Percentiles rank a stretch among this genome's conserved stretches.
Evolutionary conservation across 1,140 invertebrate genomes (phyloP).

Genomic region (Psix sp.): DNA sequence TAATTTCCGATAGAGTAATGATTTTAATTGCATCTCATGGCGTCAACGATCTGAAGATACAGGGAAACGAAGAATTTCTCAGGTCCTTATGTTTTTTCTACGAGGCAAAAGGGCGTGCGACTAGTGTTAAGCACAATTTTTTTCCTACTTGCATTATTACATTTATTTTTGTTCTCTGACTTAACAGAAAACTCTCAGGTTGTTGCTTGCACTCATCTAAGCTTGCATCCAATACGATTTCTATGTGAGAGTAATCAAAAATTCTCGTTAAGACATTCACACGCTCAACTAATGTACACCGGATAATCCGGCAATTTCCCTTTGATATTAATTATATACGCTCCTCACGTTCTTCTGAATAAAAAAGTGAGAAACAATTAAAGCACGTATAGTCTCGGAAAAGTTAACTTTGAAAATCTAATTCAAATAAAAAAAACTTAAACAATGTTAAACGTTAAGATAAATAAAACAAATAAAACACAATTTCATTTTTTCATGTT

Average conservation of each 20-base stretch:
- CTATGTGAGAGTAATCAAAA: conserved; percentile 13
- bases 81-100: conserved; percentile 21
- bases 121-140: conserved; percentile 37
- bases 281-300: conserved; percentile 8
- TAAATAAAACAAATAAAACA: no score
- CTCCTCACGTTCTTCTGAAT: conserved; percentile 1
- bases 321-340: conserved; percentile 25
- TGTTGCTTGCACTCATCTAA: conserved; percentile 21
- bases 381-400: neutral
- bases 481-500: no score
- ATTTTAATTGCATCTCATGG: conserved; percentile 48
- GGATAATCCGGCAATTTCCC: conserved; percentile 2
- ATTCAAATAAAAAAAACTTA: no score
- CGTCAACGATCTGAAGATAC: conserved; percentile 29
- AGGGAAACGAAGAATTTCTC: conserved; percentile 32
- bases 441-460: no score
- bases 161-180: conserved; percentile 10
- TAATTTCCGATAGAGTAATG: conserved; percentile 37
- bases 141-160: neutral
- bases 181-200: conserved; percentile 3
- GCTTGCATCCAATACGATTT: conserved; percentile 7
- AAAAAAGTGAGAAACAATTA: neutral
- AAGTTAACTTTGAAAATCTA: no score
- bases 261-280: conserved; percentile 21
- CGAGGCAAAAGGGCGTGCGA: conserved; percentile 42